These are phyloP conservation scores for Hipposideros larvatus DNA, from an alignment of 2,797 vertebrate genomes.

Conservation along the genomic window DNA sequence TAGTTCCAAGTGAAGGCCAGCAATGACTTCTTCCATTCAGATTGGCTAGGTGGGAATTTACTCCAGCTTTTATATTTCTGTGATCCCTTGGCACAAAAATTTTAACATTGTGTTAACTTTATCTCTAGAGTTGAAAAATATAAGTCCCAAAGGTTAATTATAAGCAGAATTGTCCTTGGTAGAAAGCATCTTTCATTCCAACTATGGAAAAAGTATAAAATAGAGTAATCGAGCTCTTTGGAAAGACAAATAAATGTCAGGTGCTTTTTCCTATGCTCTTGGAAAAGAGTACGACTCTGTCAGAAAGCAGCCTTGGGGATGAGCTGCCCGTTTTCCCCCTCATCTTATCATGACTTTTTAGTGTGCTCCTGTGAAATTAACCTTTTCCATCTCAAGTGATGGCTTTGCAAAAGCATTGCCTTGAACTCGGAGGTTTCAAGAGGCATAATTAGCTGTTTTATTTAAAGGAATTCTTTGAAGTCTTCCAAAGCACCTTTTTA, in stretches of 20 bases:
- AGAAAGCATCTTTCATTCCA: constrained; percentile 80
- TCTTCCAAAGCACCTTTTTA: constrained; percentile 11
- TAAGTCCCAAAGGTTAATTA: constrained; percentile 84
- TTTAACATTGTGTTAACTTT: constrained; percentile 80
- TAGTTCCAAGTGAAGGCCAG: constrained; percentile 80
- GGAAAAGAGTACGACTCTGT: constrained; percentile 58
- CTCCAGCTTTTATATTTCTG: constrained; percentile 84
- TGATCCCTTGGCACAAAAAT: constrained; percentile 83
- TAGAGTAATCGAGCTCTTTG: constrained; percentile 76
- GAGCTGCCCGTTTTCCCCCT: constrained; percentile 42
- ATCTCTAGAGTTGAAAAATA: constrained; percentile 83
- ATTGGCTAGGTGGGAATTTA: constrained; percentile 83
- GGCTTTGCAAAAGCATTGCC: constrained; percentile 53
- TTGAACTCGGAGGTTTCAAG: constrained; percentile 23
- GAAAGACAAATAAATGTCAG: constrained; percentile 72
- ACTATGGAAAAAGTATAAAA: constrained; percentile 71
- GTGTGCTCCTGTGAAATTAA: constrained; percentile 40
- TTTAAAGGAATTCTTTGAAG: neutral
- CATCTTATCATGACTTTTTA: constrained; percentile 52
- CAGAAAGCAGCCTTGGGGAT: constrained; percentile 44
- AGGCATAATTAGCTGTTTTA: neutral
- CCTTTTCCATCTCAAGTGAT: constrained; percentile 65
- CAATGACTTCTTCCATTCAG: constrained; percentile 77
- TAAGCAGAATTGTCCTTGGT: constrained; percentile 81
- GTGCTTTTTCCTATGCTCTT: constrained; percentile 65